Conservation (phyloP, 1,140 invertebrate genomes). For the Heliothis virescens region DNA sequence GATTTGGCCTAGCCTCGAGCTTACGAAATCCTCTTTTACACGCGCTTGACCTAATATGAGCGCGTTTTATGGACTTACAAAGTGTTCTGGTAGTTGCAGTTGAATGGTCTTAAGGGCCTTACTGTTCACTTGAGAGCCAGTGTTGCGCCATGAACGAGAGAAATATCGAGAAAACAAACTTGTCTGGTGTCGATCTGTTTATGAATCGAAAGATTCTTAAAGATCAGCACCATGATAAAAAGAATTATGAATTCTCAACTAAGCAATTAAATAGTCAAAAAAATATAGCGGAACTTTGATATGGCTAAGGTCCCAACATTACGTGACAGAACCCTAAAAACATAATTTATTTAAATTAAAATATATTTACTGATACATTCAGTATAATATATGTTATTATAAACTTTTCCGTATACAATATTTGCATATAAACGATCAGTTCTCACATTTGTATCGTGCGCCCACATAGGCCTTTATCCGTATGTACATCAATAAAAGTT, state of each 20-base stretch:
- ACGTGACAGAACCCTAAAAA: too few relatives aligned
- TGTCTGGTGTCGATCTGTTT: too few relatives aligned
- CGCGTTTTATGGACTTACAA: constrained; percentile 25
- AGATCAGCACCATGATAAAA: too few relatives aligned
- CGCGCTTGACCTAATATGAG: constrained; percentile 33
- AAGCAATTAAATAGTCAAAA: too few relatives aligned
- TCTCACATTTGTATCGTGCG: constrained; percentile 20
- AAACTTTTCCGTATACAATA: constrained; percentile 30
- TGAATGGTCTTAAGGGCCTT: constrained; percentile 22
- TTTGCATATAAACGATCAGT: constrained; percentile 32
- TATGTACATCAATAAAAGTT: constrained; percentile 4
- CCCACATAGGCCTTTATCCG: constrained; percentile 3
- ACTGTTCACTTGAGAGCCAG: background rate
- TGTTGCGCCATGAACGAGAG: constrained; percentile 6
- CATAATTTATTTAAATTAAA: background rate
- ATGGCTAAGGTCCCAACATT: too few relatives aligned
- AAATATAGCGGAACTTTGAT: too few relatives aligned
- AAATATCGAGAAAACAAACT: background rate
- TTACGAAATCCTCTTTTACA: constrained; percentile 25
- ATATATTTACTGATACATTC: background rate
- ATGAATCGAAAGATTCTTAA: too few relatives aligned
- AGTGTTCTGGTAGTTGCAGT: constrained; percentile 9
- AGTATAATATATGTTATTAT: constrained; percentile 7
- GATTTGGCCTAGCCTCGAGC: background rate
- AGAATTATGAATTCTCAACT: too few relatives aligned